phyloP scores from a whole-genome alignment of 2,797 vertebrate genomes.

The Bucorvus abyssinicus region DNA sequence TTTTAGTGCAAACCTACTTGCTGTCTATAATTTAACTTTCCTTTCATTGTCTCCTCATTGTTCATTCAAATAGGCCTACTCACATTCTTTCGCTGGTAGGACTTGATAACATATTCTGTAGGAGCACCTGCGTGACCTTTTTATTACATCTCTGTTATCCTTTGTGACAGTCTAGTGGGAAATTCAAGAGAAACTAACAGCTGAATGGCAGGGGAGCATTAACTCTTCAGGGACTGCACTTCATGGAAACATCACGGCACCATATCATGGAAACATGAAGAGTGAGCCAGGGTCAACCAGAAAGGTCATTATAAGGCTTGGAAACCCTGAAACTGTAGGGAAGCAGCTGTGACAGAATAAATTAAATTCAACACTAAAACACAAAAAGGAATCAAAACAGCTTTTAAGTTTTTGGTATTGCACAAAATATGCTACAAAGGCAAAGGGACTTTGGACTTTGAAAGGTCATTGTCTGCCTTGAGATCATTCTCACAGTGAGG shows the following conservation, averaged over 20 bases:
- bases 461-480: background rate
- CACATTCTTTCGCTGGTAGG: conserved; percentile 7
- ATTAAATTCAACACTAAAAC: background rate
- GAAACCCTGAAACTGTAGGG: conserved; percentile 1
- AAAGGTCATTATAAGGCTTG: background rate
- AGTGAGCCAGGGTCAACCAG: background rate
- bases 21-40: conserved; percentile 1
- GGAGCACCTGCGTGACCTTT: conserved; percentile 24
- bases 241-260: background rate
- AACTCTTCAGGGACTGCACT: conserved; percentile 16
- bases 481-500: background rate
- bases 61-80: conserved; percentile 20
- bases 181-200: conserved; percentile 38
- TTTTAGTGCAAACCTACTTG: background rate
- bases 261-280: background rate
- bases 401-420: background rate
- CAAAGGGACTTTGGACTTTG: background rate
- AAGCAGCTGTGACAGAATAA: background rate
- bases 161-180: conserved; percentile 38
- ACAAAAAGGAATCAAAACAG: background rate
- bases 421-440: background rate
- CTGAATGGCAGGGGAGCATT: conserved; percentile 33
- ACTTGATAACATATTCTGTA: conserved; percentile 12
- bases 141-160: conserved; percentile 49
- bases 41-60: conserved; percentile 7